Evolutionary conservation across 2,888 invertebrate species (phyloP), one percentile per base, ranked within the genome.

Genomic region (Ramazzottius varieornatus): DNA sequence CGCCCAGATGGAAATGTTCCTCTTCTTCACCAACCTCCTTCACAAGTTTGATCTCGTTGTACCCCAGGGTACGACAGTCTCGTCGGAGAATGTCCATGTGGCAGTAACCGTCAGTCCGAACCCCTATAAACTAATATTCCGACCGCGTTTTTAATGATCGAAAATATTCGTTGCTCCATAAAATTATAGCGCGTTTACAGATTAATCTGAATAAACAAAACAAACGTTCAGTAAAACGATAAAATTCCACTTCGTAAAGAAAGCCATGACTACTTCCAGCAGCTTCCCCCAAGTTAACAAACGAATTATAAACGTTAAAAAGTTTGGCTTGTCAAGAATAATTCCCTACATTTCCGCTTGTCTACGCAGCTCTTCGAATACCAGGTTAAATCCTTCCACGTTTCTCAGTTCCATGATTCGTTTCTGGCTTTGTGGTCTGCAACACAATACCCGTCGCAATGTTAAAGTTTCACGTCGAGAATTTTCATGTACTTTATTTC

Each of bases 41-140:
- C 54, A 54, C 54, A 16, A 54, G 29, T 54, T 54, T 54, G 54
- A 54, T 13, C 29, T 54, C n/a, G 54, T 54, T 54, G 29, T 54
- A 8, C 54, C 54, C 4, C 16, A 13, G 4, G 54, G 54, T 24
- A 24, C 20, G 20, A 54, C 54, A 13, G 54, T 54, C 20, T 54
- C 54, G 16, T 54, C 54, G 54, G 20, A 16, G 4, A 29, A 29
- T 54, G 54, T 54, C 29, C 54, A 29, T 24, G 54, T 29, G 4
- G 54, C n/a, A 8, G 54, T 54, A 8, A 54, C 54, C 4, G 4
- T 54, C 24, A 54, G 20, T 54, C 54, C 54, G 29, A 54, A 29
- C 54, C 54, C 54, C 4, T 54, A 54, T 29, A 29, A 54, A 54
- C 54, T 54, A 29, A 54, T 54, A 8, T 54, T 54, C 29, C 54